phyloP scores from a whole-genome alignment of 2,797 vertebrate species.

The Sebastes hubbsi region DNA sequence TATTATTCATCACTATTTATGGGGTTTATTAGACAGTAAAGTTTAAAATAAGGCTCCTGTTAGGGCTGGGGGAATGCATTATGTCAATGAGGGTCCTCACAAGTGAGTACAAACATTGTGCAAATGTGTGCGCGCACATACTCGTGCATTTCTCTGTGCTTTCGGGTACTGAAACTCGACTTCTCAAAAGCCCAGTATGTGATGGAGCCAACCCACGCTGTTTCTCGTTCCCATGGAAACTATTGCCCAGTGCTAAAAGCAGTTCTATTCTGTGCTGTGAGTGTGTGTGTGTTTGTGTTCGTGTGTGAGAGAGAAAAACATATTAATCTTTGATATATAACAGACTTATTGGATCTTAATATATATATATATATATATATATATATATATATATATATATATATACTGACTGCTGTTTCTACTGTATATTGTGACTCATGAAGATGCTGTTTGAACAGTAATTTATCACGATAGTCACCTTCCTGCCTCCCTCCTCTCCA shows the following conservation, averaged over 20 bases:
- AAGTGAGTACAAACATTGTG: slow-evolving; percentile 5
- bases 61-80: background rate
- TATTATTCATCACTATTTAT: background rate
- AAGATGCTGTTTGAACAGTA: background rate
- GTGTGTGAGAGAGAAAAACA: slow-evolving; percentile 28
- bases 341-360: slow-evolving; percentile 9
- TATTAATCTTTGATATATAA: slow-evolving; percentile 5
- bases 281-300: slow-evolving; percentile 33
- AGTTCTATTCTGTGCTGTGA: slow-evolving; percentile 55
- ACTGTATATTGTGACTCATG: background rate
- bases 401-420: background rate
- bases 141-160: slow-evolving; percentile 42
- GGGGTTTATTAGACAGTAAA: background rate
- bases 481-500: slow-evolving; percentile 9
- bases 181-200: slow-evolving; percentile 78
- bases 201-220: slow-evolving; percentile 83
- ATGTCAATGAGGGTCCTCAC: slow-evolving; percentile 5
- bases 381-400: slow-evolving; percentile 5
- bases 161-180: slow-evolving; percentile 59
- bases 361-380: background rate
- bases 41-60: background rate
- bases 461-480: slow-evolving; percentile 1
- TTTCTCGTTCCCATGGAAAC: slow-evolving; percentile 82
- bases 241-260: slow-evolving; percentile 74
- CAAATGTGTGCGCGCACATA: background rate